These are phyloP conservation scores for Cyprinus carpio DNA, from an alignment of 2,113 vertebrate genomes.

Conservation along the genomic window DNA sequence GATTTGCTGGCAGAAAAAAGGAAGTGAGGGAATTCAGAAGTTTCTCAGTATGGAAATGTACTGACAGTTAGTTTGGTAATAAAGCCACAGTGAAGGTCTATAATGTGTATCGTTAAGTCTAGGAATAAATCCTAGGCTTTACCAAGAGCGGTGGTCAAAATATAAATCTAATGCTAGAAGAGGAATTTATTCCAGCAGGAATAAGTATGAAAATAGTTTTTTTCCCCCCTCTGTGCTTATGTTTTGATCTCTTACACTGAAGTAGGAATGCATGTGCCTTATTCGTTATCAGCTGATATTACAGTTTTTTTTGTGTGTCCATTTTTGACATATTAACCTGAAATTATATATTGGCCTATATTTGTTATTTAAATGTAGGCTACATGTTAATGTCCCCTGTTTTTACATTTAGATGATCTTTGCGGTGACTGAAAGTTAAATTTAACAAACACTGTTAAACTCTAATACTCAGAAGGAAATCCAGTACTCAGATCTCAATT, in stretches of 20 bases:
- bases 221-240: neutral
- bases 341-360: too few species aligned
- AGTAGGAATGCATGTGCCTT: neutral
- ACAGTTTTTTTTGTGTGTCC: too few species aligned
- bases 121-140: neutral
- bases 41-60: neutral
- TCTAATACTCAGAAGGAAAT: too few species aligned
- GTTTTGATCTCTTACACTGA: neutral
- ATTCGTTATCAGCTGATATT: too few species aligned
- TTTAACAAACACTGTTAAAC: too few species aligned
- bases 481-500: too few species aligned
- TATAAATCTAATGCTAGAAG: neutral
- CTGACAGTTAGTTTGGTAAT: neutral
- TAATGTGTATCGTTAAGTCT: neutral
- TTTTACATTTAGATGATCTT: too few species aligned
- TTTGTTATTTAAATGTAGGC: too few species aligned
- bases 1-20: constrained; percentile 54
- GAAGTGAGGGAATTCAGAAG: constrained; percentile 20
- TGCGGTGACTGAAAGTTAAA: too few species aligned
- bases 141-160: neutral
- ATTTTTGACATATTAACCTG: too few species aligned
- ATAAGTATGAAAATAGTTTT: neutral
- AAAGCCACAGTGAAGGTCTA: neutral
- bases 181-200: neutral
- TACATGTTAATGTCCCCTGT: too few species aligned